Conservation (phyloP, 2,113 vertebrate species). For the Saccopteryx leptura region DNA sequence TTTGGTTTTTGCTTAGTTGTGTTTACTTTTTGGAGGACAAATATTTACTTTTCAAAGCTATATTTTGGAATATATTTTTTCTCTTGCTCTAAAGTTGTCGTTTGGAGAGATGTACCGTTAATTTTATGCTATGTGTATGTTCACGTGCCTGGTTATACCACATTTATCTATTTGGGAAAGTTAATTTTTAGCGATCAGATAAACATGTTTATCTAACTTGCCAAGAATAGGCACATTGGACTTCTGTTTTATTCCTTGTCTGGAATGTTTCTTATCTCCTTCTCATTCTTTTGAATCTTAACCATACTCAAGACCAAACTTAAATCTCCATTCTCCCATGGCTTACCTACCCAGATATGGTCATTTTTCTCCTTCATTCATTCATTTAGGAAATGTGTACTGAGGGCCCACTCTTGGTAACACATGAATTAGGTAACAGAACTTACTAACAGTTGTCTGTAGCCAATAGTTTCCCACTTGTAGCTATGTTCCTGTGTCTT, state of each 20-base stretch:
- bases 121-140: background rate
- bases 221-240: background rate
- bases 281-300: slow-evolving; percentile 20
- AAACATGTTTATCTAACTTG: slow-evolving; percentile 48
- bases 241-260: slow-evolving; percentile 46
- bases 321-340: background rate
- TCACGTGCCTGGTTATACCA: background rate
- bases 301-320: background rate
- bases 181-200: slow-evolving; percentile 66
- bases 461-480: background rate
- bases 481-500: background rate
- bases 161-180: slow-evolving; percentile 51
- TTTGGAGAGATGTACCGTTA: background rate
- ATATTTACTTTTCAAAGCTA: slow-evolving; percentile 19
- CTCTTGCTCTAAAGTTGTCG: background rate
- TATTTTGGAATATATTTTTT: slow-evolving; percentile 30
- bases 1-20: background rate
- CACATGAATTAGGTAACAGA: background rate
- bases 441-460: background rate
- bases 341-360: background rate
- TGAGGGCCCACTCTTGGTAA: background rate
- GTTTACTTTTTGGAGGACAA: slow-evolving; percentile 3
- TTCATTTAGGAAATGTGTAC: background rate
- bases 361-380: background rate
- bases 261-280: slow-evolving; percentile 32